Evolutionary conservation across 2,888 invertebrate genomes (phyloP).

Genomic region (Steinernema carpocapsae): DNA sequence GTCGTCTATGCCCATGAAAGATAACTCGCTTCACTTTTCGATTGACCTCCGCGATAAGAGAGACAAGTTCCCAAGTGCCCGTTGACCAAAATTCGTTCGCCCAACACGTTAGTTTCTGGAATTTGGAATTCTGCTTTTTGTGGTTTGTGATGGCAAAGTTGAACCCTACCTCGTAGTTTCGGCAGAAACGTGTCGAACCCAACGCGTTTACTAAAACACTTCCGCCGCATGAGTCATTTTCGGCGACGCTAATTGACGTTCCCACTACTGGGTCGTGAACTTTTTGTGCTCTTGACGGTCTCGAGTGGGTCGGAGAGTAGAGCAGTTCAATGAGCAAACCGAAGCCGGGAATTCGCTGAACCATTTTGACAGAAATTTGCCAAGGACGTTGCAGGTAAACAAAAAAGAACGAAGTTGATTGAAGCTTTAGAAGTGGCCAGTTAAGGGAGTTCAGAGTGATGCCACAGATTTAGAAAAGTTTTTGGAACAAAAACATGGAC

Average conservation of each 20-base stretch:
- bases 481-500: too few species aligned
- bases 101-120: too few species aligned
- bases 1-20: not conserved
- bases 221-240: not conserved
- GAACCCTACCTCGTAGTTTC: too few species aligned
- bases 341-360: not conserved
- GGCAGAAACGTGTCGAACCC: too few species aligned
- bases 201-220: too few species aligned
- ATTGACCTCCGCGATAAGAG: not conserved
- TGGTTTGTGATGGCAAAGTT: too few species aligned
- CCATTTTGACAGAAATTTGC: not conserved
- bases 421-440: too few species aligned
- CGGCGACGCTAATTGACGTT: not conserved
- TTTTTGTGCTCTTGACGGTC: not conserved
- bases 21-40: not conserved
- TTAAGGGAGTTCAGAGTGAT: too few species aligned
- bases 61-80: not conserved
- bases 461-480: too few species aligned
- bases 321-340: not conserved
- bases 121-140: too few species aligned
- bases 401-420: not conserved
- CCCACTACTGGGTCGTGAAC: too few species aligned
- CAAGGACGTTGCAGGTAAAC: not conserved
- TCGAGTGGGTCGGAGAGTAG: not conserved
- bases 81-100: conserved; percentile 14